Conservation (phyloP, 2,797 vertebrate genomes). For the Enteromius mattozi region DNA sequence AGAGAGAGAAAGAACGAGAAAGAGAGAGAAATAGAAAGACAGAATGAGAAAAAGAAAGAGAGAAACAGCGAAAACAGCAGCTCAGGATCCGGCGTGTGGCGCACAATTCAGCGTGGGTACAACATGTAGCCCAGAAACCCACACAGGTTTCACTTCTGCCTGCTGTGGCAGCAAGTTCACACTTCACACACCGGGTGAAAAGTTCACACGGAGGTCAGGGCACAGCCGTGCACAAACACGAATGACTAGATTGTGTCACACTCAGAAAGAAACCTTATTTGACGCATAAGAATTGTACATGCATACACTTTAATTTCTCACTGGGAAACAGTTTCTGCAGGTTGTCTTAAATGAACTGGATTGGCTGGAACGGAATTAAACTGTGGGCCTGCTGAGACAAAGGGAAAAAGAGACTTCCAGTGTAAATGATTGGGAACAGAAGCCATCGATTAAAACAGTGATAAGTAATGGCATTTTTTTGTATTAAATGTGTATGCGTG, state of each 20-base stretch:
- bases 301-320: constrained; percentile 7
- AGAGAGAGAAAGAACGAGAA: constrained; percentile 63
- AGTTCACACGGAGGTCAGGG: constrained; percentile 78
- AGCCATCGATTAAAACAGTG: constrained; percentile 34
- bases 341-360: constrained; percentile 33
- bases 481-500: constrained; percentile 43
- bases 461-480: constrained; percentile 29
- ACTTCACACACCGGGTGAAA: constrained; percentile 67
- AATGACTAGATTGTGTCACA: constrained; percentile 26
- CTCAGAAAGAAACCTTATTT: constrained; percentile 32
- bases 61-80: constrained; percentile 51
- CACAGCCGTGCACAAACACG: constrained; percentile 44
- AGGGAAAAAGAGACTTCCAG: constrained; percentile 26
- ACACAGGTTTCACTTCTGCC: constrained; percentile 84
- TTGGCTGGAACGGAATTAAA: constrained; percentile 20
- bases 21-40: constrained; percentile 59
- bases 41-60: constrained; percentile 57
- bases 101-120: constrained; percentile 66
- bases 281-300: constrained; percentile 12
- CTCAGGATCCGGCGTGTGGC: constrained; percentile 53
- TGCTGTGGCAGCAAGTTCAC: constrained; percentile 77
- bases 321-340: neutral
- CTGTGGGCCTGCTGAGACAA: constrained; percentile 39
- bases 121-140: constrained; percentile 67
- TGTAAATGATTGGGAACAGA: constrained; percentile 53